phyloP scores from a whole-genome alignment of 1,140 invertebrate genomes.

The Lordiphosa clarofinis region DNA sequence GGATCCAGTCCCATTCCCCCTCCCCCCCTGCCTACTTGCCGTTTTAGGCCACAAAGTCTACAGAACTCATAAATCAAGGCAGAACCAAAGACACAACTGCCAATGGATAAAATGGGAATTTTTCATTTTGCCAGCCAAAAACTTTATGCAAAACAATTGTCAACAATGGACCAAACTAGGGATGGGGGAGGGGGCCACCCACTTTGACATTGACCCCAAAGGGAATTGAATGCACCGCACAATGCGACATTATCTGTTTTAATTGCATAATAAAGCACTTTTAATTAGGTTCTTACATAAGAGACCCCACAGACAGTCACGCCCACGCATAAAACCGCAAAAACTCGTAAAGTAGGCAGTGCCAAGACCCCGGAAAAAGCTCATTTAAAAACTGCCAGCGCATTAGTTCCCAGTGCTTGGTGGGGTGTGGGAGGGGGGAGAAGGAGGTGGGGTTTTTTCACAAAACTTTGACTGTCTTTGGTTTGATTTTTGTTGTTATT shows the following conservation, averaged over 20 bases:
- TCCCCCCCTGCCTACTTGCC: constrained; percentile 1
- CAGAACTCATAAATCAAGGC: constrained; percentile 62
- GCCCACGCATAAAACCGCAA: constrained; percentile 25
- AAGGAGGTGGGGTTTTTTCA: neutral
- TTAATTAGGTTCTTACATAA: constrained; percentile 71
- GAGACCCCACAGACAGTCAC: constrained; percentile 24
- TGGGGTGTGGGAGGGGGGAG: too few relatives aligned
- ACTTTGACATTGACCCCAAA: constrained; percentile 30
- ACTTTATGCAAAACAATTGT: constrained; percentile 63
- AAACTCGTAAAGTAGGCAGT: constrained; percentile 26
- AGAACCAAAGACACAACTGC: constrained; percentile 56
- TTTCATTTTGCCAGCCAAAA: constrained; percentile 51
- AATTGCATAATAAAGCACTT: constrained; percentile 77
- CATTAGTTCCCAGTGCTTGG: constrained; percentile 8
- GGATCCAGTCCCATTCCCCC: neutral
- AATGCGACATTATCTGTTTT: constrained; percentile 73
- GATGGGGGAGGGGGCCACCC: too few relatives aligned
- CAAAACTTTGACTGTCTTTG: constrained; percentile 32
- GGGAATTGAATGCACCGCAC: constrained; percentile 15
- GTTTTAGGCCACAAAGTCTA: constrained; percentile 48
- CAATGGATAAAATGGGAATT: constrained; percentile 49
- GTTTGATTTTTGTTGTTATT: too few relatives aligned
- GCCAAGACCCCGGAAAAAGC: constrained; percentile 33
- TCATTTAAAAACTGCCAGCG: constrained; percentile 58
- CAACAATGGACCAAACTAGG: too few relatives aligned